Evolutionary conservation across 2,113 vertebrate species (phyloP).

Genomic region (Azemiops feae): DNA sequence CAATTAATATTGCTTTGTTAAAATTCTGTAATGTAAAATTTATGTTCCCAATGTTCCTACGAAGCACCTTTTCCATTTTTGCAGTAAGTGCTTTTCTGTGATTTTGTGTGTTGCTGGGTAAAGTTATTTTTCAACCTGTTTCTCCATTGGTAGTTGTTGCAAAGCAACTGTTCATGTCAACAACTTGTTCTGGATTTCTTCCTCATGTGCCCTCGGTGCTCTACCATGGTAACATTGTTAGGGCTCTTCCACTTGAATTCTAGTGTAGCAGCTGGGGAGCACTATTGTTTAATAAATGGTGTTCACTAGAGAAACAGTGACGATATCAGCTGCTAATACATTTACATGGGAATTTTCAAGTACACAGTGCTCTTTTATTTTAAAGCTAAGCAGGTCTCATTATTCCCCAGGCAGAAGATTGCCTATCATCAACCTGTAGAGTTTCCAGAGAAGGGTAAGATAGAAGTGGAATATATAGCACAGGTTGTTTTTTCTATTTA

Average conservation of each 20-base stretch:
- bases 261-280: slow-evolving; percentile 1
- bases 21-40: not conserved
- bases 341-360: not conserved
- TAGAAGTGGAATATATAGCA: not conserved
- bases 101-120: not conserved
- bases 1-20: not conserved
- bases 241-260: slow-evolving; percentile 5
- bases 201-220: not conserved
- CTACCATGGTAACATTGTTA: slow-evolving; percentile 3
- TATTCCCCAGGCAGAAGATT: not conserved
- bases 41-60: not conserved
- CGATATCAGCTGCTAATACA: not conserved
- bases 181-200: slow-evolving; percentile 21
- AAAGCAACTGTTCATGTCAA: slow-evolving; percentile 10
- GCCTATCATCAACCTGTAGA: not conserved
- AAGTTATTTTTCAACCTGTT: slow-evolving; percentile 11
- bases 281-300: slow-evolving; percentile 2
- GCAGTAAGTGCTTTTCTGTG: not conserved
- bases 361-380: not conserved
- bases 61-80: not conserved
- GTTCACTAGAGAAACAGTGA: not conserved
- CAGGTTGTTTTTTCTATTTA: not conserved
- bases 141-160: slow-evolving; percentile 3
- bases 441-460: not conserved
- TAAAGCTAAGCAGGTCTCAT: not conserved